These are phyloP conservation scores for Riptortus pedestris DNA, from an alignment of 1,140 invertebrate genomes.

Conservation along the genomic window DNA sequence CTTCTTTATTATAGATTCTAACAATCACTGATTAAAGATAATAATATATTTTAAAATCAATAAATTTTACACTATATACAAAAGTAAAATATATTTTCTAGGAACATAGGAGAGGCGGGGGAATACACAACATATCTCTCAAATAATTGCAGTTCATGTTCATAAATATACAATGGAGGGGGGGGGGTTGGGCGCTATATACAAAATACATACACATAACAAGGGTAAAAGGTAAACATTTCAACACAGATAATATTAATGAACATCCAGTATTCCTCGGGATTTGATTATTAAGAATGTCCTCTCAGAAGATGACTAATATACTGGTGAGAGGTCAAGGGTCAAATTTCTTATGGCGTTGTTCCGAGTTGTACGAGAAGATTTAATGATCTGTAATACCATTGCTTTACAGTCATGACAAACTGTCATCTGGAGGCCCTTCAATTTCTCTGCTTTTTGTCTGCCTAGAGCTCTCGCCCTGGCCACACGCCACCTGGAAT, in stretches of 20 bases:
- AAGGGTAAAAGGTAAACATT: neutral
- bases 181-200: neutral
- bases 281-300: conserved; percentile 2
- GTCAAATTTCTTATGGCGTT: conserved; percentile 68
- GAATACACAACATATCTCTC: neutral
- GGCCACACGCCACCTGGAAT: conserved; percentile 31
- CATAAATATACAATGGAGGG: neutral
- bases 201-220: neutral
- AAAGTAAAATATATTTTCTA: conserved; percentile 9
- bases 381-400: conserved; percentile 85
- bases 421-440: conserved; percentile 73
- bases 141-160: neutral
- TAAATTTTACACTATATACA: neutral
- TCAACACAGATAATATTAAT: neutral
- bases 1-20: too few species aligned
- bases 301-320: conserved; percentile 37
- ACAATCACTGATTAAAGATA: neutral
- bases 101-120: conserved; percentile 14
- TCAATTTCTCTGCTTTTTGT: conserved; percentile 48
- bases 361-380: conserved; percentile 64
- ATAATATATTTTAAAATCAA: conserved; percentile 2
- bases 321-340: conserved; percentile 67
- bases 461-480: conserved; percentile 33
- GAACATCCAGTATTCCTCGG: neutral
- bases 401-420: conserved; percentile 90